These are phyloP conservation scores for Oryzias celebensis DNA, from an alignment of 2,113 vertebrate species.

Conservation along the genomic window DNA sequence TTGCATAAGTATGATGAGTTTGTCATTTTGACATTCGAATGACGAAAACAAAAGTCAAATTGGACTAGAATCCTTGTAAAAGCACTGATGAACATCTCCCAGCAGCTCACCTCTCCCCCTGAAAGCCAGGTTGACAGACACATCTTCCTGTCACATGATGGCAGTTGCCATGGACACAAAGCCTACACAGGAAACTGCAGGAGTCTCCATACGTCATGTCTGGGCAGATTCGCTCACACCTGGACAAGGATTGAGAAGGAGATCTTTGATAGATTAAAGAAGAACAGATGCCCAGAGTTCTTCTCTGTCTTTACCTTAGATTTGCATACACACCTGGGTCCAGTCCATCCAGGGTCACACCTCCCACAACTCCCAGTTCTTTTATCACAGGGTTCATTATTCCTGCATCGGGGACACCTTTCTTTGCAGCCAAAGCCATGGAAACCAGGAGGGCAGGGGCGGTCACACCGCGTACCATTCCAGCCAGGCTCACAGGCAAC, in stretches of 20 bases:
- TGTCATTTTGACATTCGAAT: too few relatives aligned
- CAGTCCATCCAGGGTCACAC: constrained; percentile 86
- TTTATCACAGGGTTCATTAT: constrained; percentile 77
- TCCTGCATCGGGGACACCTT: constrained; percentile 81
- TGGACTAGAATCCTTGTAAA: too few relatives aligned
- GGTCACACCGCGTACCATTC: constrained; percentile 85
- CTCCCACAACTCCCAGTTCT: constrained; percentile 79
- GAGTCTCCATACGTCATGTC: constrained; percentile 81
- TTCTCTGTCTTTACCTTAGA: not conserved
- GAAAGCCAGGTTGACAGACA: constrained; percentile 84
- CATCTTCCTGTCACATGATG: constrained; percentile 87
- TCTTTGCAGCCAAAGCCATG: constrained; percentile 82
- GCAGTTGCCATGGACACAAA: constrained; percentile 84
- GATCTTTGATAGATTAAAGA: not conserved
- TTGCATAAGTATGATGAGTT: too few relatives aligned
- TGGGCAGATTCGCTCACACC: constrained; percentile 84
- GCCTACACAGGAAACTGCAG: constrained; percentile 79
- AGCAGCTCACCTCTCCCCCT: constrained; percentile 85
- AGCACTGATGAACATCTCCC: not conserved
- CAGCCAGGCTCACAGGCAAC: constrained; percentile 85
- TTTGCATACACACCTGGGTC: constrained; percentile 73
- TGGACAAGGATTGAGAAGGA: constrained; percentile 48
- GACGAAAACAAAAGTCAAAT: too few relatives aligned
- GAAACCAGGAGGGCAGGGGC: constrained; percentile 76
- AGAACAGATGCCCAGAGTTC: not conserved